Evolutionary conservation across 2,888 invertebrate genomes (phyloP), one percentile per base, ranked within the genome.

Genomic region (Sipunculus nudus): DNA sequence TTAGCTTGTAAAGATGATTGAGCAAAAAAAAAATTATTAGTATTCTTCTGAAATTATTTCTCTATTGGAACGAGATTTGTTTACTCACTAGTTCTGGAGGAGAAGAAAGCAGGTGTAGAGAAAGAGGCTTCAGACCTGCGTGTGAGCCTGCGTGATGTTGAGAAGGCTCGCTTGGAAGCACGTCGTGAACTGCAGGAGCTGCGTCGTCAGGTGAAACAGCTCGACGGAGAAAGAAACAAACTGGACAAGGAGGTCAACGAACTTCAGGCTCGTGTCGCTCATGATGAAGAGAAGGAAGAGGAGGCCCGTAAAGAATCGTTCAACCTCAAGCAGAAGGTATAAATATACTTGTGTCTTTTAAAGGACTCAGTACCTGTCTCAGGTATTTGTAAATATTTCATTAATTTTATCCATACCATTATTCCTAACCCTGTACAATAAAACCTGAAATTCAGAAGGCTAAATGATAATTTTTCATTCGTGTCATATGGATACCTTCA

Each of bases 21-120:
- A n/a, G n/a, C n/a, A n/a, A n/a, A n/a, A n/a, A n/a, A n/a, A n/a
- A n/a, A n/a, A n/a, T n/a, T n/a, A n/a, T n/a, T n/a, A n/a, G n/a
- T n/a, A n/a, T n/a, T n/a, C n/a, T n/a, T n/a, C n/a, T n/a, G n/a
- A n/a, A n/a, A n/a, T n/a, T n/a, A n/a, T n/a, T n/a, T n/a, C n/a
- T n/a, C n/a, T n/a, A n/a, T n/a, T n/a, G n/a, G n/a, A n/a, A n/a
- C n/a, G n/a, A n/a, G n/a, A n/a, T n/a, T n/a, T n/a, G n/a, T n/a
- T n/a, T n/a, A n/a, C n/a, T n/a, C n/a, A n/a, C n/a, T 70, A 90
- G 91, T 90, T 77, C 65, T 94, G 71, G 94, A 94, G 84, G 94
- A 95, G 72, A 87, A 88, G 65, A 92, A 91, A 76, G 87, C 89
- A 16, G 86, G 89, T 0, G 80, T 92, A 16, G 92, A 93, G 72